A percentile compares a stretch with the other conserved stretches of the same genome.
Conservation (phyloP, 2,888 invertebrate species). For the Steinernema scapterisci region DNA sequence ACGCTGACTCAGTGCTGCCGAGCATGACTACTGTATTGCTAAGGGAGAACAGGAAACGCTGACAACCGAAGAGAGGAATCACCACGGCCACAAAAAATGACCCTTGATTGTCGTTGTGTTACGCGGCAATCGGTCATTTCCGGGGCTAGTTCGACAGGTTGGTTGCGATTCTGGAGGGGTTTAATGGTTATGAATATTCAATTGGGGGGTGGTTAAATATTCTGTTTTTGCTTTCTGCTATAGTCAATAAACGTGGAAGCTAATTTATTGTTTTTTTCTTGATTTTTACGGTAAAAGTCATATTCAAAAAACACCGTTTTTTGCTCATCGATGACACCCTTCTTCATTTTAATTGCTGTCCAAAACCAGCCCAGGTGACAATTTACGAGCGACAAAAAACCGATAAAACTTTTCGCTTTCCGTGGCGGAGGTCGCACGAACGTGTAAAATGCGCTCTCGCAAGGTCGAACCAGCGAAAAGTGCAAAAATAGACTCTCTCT, state of each 20-base stretch:
- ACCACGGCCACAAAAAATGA: not conserved
- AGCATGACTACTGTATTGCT: not conserved
- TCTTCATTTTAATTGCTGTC: no score
- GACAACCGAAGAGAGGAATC: not conserved
- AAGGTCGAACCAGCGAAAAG: conserved; percentile 1
- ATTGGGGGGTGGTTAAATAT: no score
- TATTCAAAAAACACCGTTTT: no score
- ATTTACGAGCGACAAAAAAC: conserved; percentile 19
- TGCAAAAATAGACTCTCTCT: not conserved
- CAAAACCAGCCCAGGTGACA: not conserved
- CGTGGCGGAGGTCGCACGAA: not conserved
- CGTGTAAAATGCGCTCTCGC: conserved; percentile 9
- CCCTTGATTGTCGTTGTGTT: conserved; percentile 20
- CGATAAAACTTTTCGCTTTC: conserved; percentile 4
- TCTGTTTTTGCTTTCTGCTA: no score
- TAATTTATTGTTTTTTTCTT: no score
- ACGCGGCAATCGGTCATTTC: conserved; percentile 19
- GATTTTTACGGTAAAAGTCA: no score
- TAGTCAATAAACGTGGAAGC: no score
- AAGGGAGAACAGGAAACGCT: no score
- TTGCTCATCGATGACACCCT: no score
- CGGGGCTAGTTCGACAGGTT: conserved; percentile 22
- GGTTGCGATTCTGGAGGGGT: not conserved
- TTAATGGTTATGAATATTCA: not conserved
- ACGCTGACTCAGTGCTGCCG: not conserved